phyloP scores from a whole-genome alignment of 1,140 invertebrate genomes.

The Phocides pigmalion region DNA sequence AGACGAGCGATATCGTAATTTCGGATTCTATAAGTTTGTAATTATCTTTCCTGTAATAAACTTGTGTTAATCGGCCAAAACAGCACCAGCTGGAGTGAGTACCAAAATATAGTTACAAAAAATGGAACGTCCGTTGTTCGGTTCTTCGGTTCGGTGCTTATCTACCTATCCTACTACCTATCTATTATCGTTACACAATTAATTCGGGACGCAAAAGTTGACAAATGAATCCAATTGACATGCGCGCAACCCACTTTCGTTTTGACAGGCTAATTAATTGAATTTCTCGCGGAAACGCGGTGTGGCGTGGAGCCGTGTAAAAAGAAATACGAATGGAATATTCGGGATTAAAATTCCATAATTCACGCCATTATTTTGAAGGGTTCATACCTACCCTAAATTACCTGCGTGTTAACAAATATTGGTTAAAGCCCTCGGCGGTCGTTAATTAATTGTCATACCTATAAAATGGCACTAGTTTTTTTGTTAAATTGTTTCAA shows the following conservation, averaged over 20 bases:
- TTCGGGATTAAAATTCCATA: conserved; percentile 13
- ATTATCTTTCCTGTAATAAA: no score
- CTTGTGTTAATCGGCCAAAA: no score
- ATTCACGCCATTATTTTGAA: conserved; percentile 11
- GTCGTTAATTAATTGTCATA: conserved; percentile 10
- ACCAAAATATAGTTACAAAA: no score
- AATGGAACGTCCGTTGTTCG: no score
- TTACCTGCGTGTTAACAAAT: neutral
- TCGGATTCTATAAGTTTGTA: neutral
- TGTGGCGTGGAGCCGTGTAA: conserved; percentile 15
- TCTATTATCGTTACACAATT: neutral
- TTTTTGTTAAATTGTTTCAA: neutral
- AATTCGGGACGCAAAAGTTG: conserved; percentile 18
- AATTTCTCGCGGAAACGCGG: conserved; percentile 27
- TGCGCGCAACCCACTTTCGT: conserved; percentile 32
- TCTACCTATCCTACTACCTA: neutral
- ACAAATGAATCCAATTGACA: conserved; percentile 34
- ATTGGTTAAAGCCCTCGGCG: neutral
- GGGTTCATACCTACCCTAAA: neutral
- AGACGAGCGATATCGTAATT: conserved; percentile 1
- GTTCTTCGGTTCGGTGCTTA: no score
- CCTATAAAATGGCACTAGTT: neutral
- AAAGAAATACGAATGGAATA: conserved; percentile 22
- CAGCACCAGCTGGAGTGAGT: no score
- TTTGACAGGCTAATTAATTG: conserved; percentile 37